phyloP scores from a whole-genome alignment of 2,113 vertebrate genomes.

The Dicerorhinus sumatrensis region DNA sequence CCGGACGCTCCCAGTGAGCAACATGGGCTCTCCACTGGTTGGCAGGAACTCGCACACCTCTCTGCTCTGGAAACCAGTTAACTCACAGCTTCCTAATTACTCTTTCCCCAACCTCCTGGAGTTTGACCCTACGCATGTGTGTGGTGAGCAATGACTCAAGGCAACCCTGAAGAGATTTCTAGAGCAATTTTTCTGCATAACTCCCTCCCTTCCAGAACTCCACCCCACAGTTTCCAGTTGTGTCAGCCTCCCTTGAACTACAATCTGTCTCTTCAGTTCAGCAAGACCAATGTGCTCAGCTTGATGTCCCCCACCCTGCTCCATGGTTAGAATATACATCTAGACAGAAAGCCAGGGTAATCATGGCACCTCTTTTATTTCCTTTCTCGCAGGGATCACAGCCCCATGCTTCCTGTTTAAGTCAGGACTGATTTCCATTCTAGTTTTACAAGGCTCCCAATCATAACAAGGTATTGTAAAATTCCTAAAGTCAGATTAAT shows the following conservation, averaged over 20 bases:
- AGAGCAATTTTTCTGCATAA: not conserved
- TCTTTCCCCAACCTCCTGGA: not conserved
- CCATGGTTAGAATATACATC: not conserved
- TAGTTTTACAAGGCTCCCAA: not conserved
- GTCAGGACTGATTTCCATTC: not conserved
- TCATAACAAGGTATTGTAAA: not conserved
- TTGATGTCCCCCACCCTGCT: not conserved
- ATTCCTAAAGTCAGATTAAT: conserved; percentile 22
- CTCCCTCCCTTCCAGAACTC: not conserved
- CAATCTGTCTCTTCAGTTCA: conserved; percentile 22
- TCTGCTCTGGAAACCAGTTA: not conserved
- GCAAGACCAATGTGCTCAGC: not conserved
- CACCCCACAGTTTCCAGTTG: not conserved
- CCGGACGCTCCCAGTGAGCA: not conserved
- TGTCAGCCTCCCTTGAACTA: conserved; percentile 3
- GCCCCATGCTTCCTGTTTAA: not conserved
- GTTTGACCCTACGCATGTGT: not conserved
- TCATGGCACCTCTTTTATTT: not conserved
- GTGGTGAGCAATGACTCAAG: not conserved
- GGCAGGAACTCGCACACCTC: not conserved
- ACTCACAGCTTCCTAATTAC: not conserved
- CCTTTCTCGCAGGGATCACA: not conserved
- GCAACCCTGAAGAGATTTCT: not conserved
- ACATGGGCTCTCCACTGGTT: not conserved
- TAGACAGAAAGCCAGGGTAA: conserved; percentile 7